Percentiles rank a stretch among this genome's conserved stretches.
phyloP scores from a whole-genome alignment of 2,113 vertebrate genomes.

The Oncorhynchus keta region DNA sequence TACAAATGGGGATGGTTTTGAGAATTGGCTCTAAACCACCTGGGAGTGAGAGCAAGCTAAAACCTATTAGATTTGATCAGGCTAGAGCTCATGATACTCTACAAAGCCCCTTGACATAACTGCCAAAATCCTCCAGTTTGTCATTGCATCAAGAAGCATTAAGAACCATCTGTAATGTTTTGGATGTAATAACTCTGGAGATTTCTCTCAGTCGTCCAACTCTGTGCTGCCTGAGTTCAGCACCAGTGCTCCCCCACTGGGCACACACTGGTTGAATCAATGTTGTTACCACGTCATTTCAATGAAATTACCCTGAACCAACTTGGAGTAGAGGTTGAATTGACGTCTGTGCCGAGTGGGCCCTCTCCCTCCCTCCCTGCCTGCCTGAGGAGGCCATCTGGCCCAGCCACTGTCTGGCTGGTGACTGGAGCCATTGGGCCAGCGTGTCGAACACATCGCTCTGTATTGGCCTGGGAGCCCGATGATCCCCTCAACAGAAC shows the following conservation, averaged over 20 bases:
- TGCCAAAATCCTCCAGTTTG: slow-evolving; percentile 49
- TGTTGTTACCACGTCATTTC: no score
- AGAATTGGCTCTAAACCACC: neutral
- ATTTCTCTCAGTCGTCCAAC: slow-evolving; percentile 53
- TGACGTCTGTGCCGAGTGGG: no score
- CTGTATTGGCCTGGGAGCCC: neutral
- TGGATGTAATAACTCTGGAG: slow-evolving; percentile 34
- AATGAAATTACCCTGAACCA: no score
- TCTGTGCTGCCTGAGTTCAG: slow-evolving; percentile 57
- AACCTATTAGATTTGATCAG: no score
- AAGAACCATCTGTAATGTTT: slow-evolving; percentile 46
- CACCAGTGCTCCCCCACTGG: slow-evolving; percentile 23
- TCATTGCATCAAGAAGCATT: slow-evolving; percentile 46
- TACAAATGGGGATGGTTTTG: neutral
- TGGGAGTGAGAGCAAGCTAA: neutral
- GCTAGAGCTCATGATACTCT: neutral
- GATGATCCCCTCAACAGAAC: slow-evolving; percentile 4
- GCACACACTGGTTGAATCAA: no score
- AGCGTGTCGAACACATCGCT: neutral
- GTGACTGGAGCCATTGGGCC: slow-evolving; percentile 2
- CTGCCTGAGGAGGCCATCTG: neutral
- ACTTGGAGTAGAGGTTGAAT: no score
- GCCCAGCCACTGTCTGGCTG: neutral
- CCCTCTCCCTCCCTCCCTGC: neutral
- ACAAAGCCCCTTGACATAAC: slow-evolving; percentile 13